These are phyloP conservation scores for Colinus virginianus DNA, from an alignment of 2,113 vertebrate genomes.

Conservation along the genomic window DNA sequence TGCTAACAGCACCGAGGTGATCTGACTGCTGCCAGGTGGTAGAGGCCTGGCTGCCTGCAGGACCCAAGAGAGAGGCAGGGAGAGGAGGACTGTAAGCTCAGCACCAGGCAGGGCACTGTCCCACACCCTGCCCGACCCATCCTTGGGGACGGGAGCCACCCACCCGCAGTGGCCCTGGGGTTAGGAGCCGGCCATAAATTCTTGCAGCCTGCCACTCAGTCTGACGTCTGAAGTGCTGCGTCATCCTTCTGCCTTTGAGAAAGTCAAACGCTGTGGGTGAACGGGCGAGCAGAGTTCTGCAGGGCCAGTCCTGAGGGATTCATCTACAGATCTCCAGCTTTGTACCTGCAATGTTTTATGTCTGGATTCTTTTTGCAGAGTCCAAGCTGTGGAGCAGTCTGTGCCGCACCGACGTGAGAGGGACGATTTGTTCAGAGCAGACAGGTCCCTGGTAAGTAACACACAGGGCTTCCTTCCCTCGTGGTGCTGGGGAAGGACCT, in stretches of 20 bases:
- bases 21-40: neutral
- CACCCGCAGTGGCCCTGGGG: accelerated
- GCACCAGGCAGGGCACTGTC: neutral
- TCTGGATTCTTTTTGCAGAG: slow-evolving; percentile 9
- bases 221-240: neutral
- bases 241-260: slow-evolving; percentile 32
- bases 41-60: neutral
- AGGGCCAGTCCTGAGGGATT: neutral
- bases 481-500: neutral
- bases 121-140: neutral
- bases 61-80: neutral
- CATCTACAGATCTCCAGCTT: neutral
- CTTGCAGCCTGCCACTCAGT: neutral
- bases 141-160: no score
- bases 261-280: neutral
- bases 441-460: neutral
- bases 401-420: neutral
- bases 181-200: neutral
- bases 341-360: neutral
- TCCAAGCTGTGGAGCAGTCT: neutral
- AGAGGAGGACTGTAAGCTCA: neutral
- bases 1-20: neutral
- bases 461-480: neutral
- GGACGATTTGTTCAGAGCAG: neutral
- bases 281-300: neutral